phyloP scores from a whole-genome alignment of 2,888 invertebrate genomes.

The Trachelus stipa region DNA sequence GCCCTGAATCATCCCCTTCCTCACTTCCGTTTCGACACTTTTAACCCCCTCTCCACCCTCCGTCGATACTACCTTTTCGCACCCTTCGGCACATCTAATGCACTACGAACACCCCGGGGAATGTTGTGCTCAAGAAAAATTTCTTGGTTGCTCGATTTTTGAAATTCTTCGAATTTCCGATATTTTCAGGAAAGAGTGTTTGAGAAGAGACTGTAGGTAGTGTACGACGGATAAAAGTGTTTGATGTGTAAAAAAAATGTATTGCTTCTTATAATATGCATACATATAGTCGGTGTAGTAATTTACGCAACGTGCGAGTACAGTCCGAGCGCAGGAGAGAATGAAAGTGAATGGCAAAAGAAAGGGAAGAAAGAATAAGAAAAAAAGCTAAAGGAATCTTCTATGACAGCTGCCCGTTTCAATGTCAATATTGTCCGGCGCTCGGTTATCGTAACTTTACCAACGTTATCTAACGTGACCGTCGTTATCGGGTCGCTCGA shows the following conservation, averaged over 20 bases:
- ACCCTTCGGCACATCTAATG: conserved; percentile 40
- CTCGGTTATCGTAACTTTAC: background rate
- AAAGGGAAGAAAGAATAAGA: background rate
- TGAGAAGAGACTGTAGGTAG: background rate
- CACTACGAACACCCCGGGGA: conserved; percentile 22
- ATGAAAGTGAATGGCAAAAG: background rate
- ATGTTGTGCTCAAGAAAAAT: conserved; percentile 15
- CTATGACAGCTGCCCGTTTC: conserved; percentile 6
- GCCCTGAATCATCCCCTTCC: background rate
- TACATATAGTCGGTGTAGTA: background rate
- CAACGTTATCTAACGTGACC: background rate
- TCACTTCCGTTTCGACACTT: background rate
- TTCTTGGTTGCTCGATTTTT: conserved; percentile 1
- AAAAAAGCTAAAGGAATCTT: background rate
- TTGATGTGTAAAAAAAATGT: background rate
- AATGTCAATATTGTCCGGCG: conserved; percentile 3
- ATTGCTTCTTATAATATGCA: background rate
- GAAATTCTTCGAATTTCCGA: background rate
- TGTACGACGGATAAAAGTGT: background rate
- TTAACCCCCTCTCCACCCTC: too few relatives aligned
- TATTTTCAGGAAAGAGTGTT: background rate
- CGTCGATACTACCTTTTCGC: conserved; percentile 37
- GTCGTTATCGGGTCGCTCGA: background rate
- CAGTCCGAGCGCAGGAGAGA: background rate
- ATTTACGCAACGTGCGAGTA: background rate